These are phyloP conservation scores for Teleopsis dalmanni DNA, from an alignment of 1,140 invertebrate genomes.

Conservation along the genomic window DNA sequence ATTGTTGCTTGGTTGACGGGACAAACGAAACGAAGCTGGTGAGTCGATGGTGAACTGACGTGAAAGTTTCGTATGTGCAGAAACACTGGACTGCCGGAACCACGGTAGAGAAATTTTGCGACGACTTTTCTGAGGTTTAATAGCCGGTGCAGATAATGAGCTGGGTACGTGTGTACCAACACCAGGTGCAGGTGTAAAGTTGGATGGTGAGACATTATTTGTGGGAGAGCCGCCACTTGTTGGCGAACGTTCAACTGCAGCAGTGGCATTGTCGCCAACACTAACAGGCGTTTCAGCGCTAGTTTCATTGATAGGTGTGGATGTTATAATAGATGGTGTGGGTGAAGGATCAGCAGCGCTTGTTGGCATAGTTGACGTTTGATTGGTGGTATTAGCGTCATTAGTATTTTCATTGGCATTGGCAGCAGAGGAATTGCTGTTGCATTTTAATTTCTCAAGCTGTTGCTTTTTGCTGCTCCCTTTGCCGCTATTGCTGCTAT, in stretches of 20 bases:
- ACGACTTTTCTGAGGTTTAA: constrained; percentile 58
- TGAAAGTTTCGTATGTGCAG: constrained; percentile 61
- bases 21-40: constrained; percentile 63
- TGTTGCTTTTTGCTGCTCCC: constrained; percentile 15
- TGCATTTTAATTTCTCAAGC: neutral
- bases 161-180: neutral
- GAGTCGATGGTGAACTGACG: constrained; percentile 86
- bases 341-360: constrained; percentile 33
- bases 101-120: constrained; percentile 82
- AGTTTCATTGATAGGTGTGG: constrained; percentile 14
- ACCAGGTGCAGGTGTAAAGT: constrained; percentile 21
- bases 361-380: neutral
- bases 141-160: constrained; percentile 7
- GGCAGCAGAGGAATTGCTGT: neutral
- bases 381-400: no score
- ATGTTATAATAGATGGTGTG: constrained; percentile 31
- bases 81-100: constrained; percentile 72
- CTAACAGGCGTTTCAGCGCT: constrained; percentile 5
- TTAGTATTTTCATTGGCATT: neutral
- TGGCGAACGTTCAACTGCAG: neutral
- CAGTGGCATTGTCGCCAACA: neutral
- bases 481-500: neutral
- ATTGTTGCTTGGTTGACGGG: constrained; percentile 36
- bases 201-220: constrained; percentile 27
- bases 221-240: constrained; percentile 14